A percentile compares a stretch with the other conserved stretches of the same genome.
Evolutionary conservation across 2,113 vertebrate species (phyloP).

Genomic region (Pelusios castaneus): DNA sequence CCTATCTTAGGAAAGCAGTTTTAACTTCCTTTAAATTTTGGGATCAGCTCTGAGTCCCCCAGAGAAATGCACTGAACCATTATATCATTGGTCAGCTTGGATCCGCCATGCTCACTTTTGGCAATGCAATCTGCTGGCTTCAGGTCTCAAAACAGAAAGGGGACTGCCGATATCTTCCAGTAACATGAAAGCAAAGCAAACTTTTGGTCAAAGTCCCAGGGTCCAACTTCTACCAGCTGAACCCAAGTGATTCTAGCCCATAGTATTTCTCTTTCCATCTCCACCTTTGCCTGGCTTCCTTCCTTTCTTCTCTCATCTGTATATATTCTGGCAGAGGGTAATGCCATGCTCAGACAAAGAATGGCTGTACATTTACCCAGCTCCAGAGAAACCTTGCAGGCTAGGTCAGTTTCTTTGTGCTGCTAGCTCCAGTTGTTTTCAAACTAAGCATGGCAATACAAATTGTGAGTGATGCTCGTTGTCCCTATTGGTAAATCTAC

Average conservation of each 20-base stretch:
- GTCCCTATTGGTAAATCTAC: background rate
- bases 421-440: background rate
- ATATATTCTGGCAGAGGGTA: background rate
- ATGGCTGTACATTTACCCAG: background rate
- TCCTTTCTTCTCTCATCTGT: background rate
- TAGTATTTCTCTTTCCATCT: background rate
- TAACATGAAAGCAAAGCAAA: background rate
- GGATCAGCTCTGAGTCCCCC: background rate
- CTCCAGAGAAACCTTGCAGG: background rate
- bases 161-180: background rate
- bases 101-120: background rate
- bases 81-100: background rate
- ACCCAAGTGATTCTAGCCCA: background rate
- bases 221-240: background rate
- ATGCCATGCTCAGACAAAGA: background rate
- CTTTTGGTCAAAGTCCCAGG: background rate
- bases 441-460: rapidly evolving
- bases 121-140: background rate
- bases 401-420: background rate
- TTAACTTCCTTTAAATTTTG: background rate
- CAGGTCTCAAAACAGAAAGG: background rate
- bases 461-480: background rate
- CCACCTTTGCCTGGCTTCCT: background rate
- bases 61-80: background rate
- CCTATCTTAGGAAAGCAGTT: background rate